Percentiles rank a stretch among this genome's conserved stretches.
These are phyloP conservation scores for Donacobius atricapilla DNA, from an alignment of 2,113 vertebrate species.

Conservation along the genomic window DNA sequence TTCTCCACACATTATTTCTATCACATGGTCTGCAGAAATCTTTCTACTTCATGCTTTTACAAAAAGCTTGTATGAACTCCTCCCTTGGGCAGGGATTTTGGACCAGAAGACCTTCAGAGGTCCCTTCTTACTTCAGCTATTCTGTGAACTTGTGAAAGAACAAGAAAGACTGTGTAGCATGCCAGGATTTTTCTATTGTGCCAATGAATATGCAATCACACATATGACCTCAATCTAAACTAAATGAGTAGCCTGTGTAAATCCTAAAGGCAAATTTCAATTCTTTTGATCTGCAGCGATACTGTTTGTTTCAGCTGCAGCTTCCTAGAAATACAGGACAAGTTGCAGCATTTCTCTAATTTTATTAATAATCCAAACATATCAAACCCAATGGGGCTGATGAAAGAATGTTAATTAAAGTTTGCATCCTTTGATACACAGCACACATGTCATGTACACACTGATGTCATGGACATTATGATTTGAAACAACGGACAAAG, in stretches of 20 bases:
- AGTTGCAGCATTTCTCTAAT: background rate
- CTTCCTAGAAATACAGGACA: background rate
- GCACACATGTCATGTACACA: background rate
- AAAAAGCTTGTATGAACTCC: background rate
- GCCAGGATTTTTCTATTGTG: background rate
- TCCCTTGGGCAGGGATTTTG: background rate
- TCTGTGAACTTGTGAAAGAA: background rate
- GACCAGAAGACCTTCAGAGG: background rate
- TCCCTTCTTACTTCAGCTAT: background rate
- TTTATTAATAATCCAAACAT: background rate
- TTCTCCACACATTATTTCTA: background rate
- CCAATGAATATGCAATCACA: background rate
- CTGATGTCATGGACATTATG: background rate
- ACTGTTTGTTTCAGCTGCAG: background rate
- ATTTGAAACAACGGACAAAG: background rate
- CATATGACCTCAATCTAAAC: background rate
- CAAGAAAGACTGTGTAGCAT: background rate
- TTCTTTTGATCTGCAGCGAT: background rate
- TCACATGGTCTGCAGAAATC: background rate
- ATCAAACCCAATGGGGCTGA: background rate
- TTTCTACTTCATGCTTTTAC: background rate
- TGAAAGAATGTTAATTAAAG: background rate
- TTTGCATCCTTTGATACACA: background rate
- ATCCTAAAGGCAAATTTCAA: background rate
- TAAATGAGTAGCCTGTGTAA: background rate